phyloP scores from a whole-genome alignment of 2,797 vertebrate genomes.

The Dipus sagitta region DNA sequence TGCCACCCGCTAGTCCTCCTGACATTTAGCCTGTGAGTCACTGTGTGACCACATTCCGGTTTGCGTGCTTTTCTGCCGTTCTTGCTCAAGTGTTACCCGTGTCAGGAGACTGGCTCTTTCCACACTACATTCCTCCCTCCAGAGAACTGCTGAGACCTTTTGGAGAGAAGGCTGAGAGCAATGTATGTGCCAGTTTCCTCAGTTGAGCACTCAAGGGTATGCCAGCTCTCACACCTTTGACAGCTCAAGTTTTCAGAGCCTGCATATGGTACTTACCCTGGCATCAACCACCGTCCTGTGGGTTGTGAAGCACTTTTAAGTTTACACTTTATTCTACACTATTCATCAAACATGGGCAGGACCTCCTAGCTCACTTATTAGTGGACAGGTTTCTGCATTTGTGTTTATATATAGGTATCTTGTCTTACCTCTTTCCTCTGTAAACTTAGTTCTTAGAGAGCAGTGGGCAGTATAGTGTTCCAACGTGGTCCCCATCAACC shows the following conservation, averaged over 20 bases:
- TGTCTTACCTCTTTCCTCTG: constrained; percentile 17
- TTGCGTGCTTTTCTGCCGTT: background rate
- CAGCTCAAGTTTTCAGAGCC: background rate
- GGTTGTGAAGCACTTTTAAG: constrained; percentile 6
- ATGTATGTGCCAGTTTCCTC: background rate
- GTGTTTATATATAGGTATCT: background rate
- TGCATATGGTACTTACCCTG: background rate
- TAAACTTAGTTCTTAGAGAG: background rate
- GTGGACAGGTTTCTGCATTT: background rate
- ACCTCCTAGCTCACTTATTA: background rate
- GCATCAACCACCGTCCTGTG: background rate
- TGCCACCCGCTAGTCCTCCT: background rate
- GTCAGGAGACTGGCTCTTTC: background rate
- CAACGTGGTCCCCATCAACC: background rate
- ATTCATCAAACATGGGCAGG: background rate
- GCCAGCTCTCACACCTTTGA: background rate
- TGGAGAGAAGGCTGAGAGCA: background rate
- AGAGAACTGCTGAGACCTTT: background rate
- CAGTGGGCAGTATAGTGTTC: background rate
- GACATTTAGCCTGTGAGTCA: background rate
- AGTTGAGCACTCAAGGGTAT: background rate
- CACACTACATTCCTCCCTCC: background rate
- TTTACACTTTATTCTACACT: background rate
- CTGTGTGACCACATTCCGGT: background rate
- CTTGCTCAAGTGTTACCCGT: background rate